A percentile compares a stretch with the other conserved stretches of the same genome.
Conservation (phyloP, 2,113 vertebrate genomes). For the Eira barbara region DNA sequence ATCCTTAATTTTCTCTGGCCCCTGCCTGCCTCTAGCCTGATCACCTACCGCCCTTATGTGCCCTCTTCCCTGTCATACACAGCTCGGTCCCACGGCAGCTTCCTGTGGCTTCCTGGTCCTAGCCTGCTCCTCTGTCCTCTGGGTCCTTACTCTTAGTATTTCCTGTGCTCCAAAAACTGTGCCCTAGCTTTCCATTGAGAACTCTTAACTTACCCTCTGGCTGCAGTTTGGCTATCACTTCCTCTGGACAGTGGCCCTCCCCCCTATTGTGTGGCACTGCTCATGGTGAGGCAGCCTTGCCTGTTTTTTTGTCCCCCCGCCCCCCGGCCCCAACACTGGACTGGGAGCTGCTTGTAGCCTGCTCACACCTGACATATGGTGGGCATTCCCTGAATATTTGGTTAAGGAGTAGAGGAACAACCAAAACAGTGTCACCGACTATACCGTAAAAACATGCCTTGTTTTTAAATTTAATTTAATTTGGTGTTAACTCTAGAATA, state of each 20-base stretch:
- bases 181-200: rapidly evolving
- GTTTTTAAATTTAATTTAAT: not conserved
- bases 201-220: no score
- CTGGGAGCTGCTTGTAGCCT: not conserved
- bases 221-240: not conserved
- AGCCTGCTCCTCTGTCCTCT: not conserved
- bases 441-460: not conserved
- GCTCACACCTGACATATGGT: no score
- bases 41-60: not conserved
- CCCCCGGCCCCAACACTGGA: not conserved
- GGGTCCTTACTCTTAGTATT: not conserved
- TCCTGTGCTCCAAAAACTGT: not conserved
- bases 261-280: no score
- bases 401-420: not conserved
- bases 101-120: not conserved
- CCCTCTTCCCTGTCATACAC: rapidly evolving
- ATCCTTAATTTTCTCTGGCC: not conserved
- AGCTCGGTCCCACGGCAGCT: rapidly evolving
- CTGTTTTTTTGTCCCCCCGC: not conserved
- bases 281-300: rapidly evolving
- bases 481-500: not conserved
- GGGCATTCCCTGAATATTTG: not conserved
- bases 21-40: not conserved
- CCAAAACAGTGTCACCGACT: not conserved
- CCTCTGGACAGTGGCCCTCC: not conserved